Base-by-base conservation (phyloP, 2,888 invertebrate species). In the Aphodius granarius region DNA sequence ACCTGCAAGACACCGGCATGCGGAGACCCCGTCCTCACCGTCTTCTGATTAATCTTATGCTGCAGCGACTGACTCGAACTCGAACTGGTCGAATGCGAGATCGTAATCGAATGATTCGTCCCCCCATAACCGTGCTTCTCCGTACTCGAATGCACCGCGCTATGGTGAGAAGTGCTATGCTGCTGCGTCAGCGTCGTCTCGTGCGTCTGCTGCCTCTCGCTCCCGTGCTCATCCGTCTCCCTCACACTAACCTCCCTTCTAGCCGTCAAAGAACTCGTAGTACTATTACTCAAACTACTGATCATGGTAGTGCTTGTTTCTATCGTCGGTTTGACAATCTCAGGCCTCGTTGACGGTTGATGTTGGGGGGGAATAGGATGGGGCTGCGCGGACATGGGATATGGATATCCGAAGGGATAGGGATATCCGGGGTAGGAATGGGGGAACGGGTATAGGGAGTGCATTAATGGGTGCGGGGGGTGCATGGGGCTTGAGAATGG, bases 311-410 rank as follows among this genome's bases (percentile, higher is more conserved):
- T 92, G 81, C 93, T 92, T 66, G 91, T 90, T 73, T 84, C 84
- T 4, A 84, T 83, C 1, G 82, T 81, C 5, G 82, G 79, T 77
- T 85, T 85, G 17, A 83, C 81, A 4, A 82, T 78, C 9, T 77
- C 79, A 66, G 84, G 80, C 68, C 73, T 71, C 72, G 70, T 71
- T 23, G 72, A 16, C 66, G 76, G 73, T 73, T 77, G 77, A 62
- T 77, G 90, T 82, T 92, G 91, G 1, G 93, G 93, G 16, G 93
- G 93, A 83, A 93, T 92, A 5, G 93, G 91, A 81, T 93, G 93
- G 1, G 94, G 94, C 82, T 93, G 93, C 9, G 93, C 92, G 3
- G 93, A 93, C 77, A 93, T 92, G 5, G 91, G 92, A 81, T 95
- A 92, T 0, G 92, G 91, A 83, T 91, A 91, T 73, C 92, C 91